Percentiles rank a stretch among this genome's conserved stretches.
These are phyloP conservation scores for Sebastes jordani DNA, from an alignment of 2,797 vertebrate genomes.

Conservation along the genomic window DNA sequence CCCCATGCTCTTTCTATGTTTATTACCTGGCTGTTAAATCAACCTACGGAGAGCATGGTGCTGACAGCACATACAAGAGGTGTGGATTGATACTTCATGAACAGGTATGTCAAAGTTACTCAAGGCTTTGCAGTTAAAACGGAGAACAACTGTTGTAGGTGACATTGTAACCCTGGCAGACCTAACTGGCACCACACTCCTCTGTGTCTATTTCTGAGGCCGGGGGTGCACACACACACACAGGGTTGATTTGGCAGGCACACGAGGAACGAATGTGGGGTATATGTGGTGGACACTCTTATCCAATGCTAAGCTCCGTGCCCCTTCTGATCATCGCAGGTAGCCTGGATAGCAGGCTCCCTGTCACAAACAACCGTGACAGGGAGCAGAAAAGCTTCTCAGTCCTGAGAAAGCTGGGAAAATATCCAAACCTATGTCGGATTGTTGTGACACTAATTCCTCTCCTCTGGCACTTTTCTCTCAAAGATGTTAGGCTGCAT, in stretches of 20 bases:
- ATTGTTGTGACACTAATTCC: slow-evolving; percentile 63
- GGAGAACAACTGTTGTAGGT: slow-evolving; percentile 48
- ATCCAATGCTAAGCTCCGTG: slow-evolving; percentile 29
- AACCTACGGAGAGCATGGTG: neutral
- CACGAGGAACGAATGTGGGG: slow-evolving; percentile 22
- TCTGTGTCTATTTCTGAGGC: slow-evolving; percentile 63
- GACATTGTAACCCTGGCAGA: slow-evolving; percentile 59
- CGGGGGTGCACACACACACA: neutral
- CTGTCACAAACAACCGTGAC: slow-evolving; percentile 28
- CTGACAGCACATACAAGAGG: slow-evolving; percentile 20
- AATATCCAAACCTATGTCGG: slow-evolving; percentile 38
- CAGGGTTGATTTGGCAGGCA: slow-evolving; percentile 42
- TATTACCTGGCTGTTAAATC: slow-evolving; percentile 38
- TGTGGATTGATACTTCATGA: slow-evolving; percentile 4
- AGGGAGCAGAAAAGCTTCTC: slow-evolving; percentile 38
- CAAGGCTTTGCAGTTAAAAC: slow-evolving; percentile 14
- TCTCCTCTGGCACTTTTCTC: slow-evolving; percentile 24
- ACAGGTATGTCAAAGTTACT: slow-evolving; percentile 23
- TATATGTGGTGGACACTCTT: slow-evolving; percentile 41
- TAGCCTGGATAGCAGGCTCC: slow-evolving; percentile 33
- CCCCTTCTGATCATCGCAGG: slow-evolving; percentile 56
- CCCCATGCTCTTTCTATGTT: slow-evolving; percentile 26
- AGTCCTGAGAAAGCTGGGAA: slow-evolving; percentile 46
- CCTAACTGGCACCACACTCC: slow-evolving; percentile 43
- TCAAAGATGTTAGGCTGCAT: slow-evolving; percentile 23